Evolutionary conservation across 1,140 invertebrate species (phyloP).

Genomic region (Leptinotarsa texana): DNA sequence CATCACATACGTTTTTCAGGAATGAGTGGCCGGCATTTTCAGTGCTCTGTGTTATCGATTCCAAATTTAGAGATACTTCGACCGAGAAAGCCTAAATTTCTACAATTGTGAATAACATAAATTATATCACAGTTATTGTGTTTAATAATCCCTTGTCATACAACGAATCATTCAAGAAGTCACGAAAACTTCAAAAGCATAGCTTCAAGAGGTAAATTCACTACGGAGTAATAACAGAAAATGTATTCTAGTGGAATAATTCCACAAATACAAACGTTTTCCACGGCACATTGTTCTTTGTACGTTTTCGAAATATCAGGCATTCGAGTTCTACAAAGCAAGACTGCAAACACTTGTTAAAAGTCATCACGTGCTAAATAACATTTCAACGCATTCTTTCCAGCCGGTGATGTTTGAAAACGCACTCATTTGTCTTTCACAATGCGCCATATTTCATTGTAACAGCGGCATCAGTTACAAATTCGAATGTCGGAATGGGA

Average conservation of each 20-base stretch:
- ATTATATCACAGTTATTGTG: too few relatives aligned
- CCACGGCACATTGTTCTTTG: conserved; percentile 10
- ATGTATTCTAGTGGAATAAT: not conserved
- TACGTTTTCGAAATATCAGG: conserved; percentile 5
- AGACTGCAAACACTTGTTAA: conserved; percentile 20
- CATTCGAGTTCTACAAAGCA: conserved; percentile 2
- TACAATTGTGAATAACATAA: too few relatives aligned
- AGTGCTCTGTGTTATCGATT: too few relatives aligned
- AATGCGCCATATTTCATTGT: conserved; percentile 18
- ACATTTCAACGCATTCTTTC: conserved; percentile 24
- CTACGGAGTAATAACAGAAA: not conserved
- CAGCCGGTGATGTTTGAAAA: conserved; percentile 17
- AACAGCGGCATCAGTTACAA: conserved; percentile 21
- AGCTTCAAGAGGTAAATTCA: too few relatives aligned
- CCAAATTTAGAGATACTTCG: too few relatives aligned
- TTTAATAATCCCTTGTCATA: too few relatives aligned
- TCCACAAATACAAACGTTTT: not conserved
- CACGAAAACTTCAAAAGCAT: too few relatives aligned
- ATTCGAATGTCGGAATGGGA: not conserved
- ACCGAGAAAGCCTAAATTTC: too few relatives aligned
- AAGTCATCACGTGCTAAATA: conserved; percentile 25
- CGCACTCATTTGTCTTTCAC: conserved; percentile 20
- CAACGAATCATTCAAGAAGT: too few relatives aligned
- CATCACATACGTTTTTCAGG: too few relatives aligned
- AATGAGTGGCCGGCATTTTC: too few relatives aligned